Base-by-base conservation (phyloP, 1,140 invertebrate species). In the Drosophila dunni region DNA sequence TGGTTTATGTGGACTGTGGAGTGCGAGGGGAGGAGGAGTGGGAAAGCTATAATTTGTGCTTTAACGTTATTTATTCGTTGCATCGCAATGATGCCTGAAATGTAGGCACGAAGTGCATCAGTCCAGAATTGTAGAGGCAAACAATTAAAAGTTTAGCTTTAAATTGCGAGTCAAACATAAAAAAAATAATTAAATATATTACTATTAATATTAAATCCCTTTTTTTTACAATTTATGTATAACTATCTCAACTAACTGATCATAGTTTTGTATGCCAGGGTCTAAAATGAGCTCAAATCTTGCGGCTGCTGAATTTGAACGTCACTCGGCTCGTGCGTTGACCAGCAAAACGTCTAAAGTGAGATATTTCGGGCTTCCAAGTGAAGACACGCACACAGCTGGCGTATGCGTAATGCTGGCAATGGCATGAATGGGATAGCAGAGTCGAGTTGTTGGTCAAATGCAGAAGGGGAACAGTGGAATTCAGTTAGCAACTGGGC, bases 401-500 rank as follows among this genome's bases (percentile, higher is more conserved):
- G 64, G 67, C 75, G 67, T 81, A 81, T 86, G 51, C 54, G 75
- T 56, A 72, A 82, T 65, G 54, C 62, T 20, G 7, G 44, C 6
- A 20, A 46, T 3, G 15, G 15, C 29, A 51, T 51, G 50, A 34
- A 34, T 53, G 33, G 7, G 11, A 13, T 13, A 10, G 46, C n/a
- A 15, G 15, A 38, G 33, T 4, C 3, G 10, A 40, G 45, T 13
- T 38, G 61, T 38, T 57, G 53, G 70, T 68, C 69, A 61, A 67
- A 29, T 68, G 64, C 33, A 40, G 40, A 46, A 15, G 38, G 38
- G 36, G 17, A 9, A 64, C 81, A 75, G 81, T 90, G 85, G 78
- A 89, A 85, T 85, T 85, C 66, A 79, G 68, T 85, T 90, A 85
- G 76, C 75, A 75, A 80, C 76, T 54, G 51, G 60, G 69, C 68